Base-by-base conservation (phyloP, 2,797 vertebrate species). In the Fratercula arctica region DNA sequence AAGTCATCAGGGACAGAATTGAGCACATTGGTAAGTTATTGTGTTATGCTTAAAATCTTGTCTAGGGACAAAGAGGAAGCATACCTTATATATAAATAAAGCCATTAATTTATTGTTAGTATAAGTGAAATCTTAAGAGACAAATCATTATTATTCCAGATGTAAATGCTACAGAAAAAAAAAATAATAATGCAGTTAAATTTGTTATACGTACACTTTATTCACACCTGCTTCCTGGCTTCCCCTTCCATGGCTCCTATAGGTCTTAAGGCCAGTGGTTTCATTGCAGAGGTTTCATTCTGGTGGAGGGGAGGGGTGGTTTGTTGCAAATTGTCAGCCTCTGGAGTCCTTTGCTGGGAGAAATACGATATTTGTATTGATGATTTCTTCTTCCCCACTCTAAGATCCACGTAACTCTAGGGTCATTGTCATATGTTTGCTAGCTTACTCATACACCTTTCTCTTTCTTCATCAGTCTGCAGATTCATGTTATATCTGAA, bases 1-100 rank as follows among this genome's bases (percentile, higher is more conserved):
- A 98, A 86, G 98, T 98, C 66, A 96, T 98, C 67, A 97, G 97
- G 83, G 97, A 97, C 69, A 98, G 97, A 94, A 97, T 98, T 48
- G 67, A 97, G 48, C 98, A 98, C 93, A 98, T 98, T 64, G 97
- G 98, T 98, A 96, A 96, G 97, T 95, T 64, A 68, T 2, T 54
- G 70, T 25, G 20, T 37, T 63, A 57, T 6, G 39, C 43, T 87
- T 23, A 53, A 81, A 77, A 68, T 57, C 43, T 80, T 53, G 31
- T 25, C 28, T 29, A 25, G 19, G 28, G 28, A 25, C 39, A 68
- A 81, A 81, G n/a, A 53, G 39, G 48, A 90, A 72, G 50, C 28
- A 73, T 35, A 48, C 23, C 11, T 89, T 69, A 25, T 8, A 26
- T 67, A 37, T 29, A 73, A 78, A 67, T 73, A 56, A 77, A 91